These are phyloP conservation scores for Staurois parvus DNA, from an alignment of 2,797 vertebrate genomes.

Conservation along the genomic window DNA sequence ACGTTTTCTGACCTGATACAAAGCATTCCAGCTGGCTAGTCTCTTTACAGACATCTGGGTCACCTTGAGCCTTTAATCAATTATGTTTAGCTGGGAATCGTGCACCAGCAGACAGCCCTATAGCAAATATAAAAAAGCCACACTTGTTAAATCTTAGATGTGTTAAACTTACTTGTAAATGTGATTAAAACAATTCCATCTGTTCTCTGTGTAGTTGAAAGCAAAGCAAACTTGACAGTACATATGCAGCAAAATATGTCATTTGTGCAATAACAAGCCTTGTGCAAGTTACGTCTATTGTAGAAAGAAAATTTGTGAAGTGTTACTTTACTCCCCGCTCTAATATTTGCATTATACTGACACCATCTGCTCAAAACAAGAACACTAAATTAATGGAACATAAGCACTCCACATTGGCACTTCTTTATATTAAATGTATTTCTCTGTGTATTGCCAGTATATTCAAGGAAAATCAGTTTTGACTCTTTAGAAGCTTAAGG, in stretches of 20 bases:
- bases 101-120: background rate
- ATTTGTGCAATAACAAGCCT: background rate
- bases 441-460: background rate
- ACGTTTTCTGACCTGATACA: background rate
- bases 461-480: no score
- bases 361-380: conserved; percentile 10
- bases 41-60: background rate
- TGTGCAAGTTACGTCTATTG: background rate
- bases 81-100: background rate
- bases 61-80: background rate
- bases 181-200: conserved; percentile 14
- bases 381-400: background rate
- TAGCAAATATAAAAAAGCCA: background rate
- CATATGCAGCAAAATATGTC: conserved; percentile 20
- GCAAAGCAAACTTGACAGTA: background rate
- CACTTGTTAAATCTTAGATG: background rate
- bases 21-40: background rate
- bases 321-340: background rate
- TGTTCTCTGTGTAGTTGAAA: conserved; percentile 9
- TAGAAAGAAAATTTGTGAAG: background rate
- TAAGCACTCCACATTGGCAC: background rate
- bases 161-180: conserved; percentile 12
- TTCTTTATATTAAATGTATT: background rate
- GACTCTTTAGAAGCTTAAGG: no score
- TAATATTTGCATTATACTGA: conserved; percentile 22